Evolutionary conservation across 2,888 invertebrate genomes (phyloP).

Genomic region (Operophtera brumata): DNA sequence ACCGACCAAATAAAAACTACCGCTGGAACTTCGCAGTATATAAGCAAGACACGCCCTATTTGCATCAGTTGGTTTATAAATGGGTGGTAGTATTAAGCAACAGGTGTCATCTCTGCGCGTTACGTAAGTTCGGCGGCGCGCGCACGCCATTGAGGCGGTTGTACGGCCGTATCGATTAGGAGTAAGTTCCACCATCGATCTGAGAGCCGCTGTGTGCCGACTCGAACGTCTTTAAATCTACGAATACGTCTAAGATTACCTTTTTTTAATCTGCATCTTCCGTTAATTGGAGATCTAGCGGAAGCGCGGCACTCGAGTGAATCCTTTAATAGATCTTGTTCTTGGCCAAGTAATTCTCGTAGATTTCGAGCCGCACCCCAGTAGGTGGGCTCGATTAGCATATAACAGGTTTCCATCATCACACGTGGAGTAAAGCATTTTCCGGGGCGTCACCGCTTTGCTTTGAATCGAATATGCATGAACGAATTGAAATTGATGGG

Average conservation of each 20-base stretch:
- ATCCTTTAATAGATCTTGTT: constrained; percentile 25
- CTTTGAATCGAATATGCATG: constrained; percentile 36
- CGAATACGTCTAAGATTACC: constrained; percentile 54
- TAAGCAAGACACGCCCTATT: constrained; percentile 44
- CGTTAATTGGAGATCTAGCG: constrained; percentile 37
- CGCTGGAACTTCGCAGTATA: constrained; percentile 28
- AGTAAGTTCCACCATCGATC: constrained; percentile 68
- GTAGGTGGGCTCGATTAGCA: constrained; percentile 9
- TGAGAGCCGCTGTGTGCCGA: constrained; percentile 51
- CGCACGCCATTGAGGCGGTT: constrained; percentile 73
- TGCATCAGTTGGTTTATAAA: constrained; percentile 57
- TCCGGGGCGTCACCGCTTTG: constrained; percentile 34
- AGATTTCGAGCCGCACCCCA: constrained; percentile 3
- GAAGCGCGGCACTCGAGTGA: constrained; percentile 18
- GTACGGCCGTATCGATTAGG: constrained; percentile 72
- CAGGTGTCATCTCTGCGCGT: constrained; percentile 73
- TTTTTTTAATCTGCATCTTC: constrained; percentile 38
- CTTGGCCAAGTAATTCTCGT: constrained; percentile 12
- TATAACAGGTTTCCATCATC: constrained; percentile 22
- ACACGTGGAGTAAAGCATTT: constrained; percentile 34
- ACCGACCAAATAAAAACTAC: constrained; percentile 50
- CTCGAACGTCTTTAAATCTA: constrained; percentile 59
- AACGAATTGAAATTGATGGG: constrained; percentile 37
- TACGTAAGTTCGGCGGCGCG: constrained; percentile 73
- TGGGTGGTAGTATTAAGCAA: constrained; percentile 73